Percentiles rank a stretch among this genome's conserved stretches.
Conservation (phyloP, 2,888 invertebrate genomes). For the Limnephilus auricula region DNA sequence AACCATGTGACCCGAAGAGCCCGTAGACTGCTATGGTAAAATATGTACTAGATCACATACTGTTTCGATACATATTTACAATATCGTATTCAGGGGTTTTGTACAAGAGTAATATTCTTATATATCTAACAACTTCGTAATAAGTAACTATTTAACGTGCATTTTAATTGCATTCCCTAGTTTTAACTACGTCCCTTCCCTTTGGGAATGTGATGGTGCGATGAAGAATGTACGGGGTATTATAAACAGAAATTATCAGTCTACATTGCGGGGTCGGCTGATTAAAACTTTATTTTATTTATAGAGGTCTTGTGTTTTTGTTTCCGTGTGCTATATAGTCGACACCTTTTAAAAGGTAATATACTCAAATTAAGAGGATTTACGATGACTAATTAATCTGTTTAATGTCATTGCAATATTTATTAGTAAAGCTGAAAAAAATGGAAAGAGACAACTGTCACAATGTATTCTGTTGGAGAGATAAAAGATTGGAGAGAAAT, state of each 20-base stretch:
- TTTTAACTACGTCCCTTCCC: neutral
- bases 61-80: too few species aligned
- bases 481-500: neutral
- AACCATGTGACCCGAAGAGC: too few species aligned
- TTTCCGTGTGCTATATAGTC: slow-evolving; percentile 2
- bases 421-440: neutral
- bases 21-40: too few species aligned
- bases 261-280: slow-evolving; percentile 11
- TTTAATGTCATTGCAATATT: neutral
- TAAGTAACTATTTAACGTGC: neutral
- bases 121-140: too few species aligned
- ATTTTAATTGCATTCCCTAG: slow-evolving; percentile 10
- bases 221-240: neutral
- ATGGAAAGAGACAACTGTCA: too few species aligned
- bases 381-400: slow-evolving; percentile 13
- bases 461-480: neutral
- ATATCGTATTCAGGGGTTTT: too few species aligned
- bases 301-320: slow-evolving; percentile 21
- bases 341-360: neutral
- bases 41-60: too few species aligned
- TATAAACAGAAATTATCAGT: slow-evolving; percentile 33
- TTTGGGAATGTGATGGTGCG: neutral
- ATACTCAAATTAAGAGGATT: neutral
- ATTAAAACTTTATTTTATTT: slow-evolving; percentile 16
- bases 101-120: too few species aligned